These are phyloP conservation scores for Emydocephalus ijimae DNA, from an alignment of 2,113 vertebrate genomes.

Conservation along the genomic window DNA sequence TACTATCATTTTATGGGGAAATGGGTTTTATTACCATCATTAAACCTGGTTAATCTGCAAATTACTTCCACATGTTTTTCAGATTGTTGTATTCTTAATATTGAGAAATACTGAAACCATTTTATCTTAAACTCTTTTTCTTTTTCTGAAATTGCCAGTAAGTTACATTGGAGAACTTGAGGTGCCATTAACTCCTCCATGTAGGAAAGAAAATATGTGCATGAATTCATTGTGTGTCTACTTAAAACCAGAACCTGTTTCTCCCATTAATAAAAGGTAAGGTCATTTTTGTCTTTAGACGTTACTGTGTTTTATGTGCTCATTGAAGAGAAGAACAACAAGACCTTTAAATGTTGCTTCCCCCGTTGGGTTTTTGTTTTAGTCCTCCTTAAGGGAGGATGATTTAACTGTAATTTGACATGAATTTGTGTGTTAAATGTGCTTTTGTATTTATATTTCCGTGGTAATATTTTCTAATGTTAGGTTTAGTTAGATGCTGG, in stretches of 20 bases:
- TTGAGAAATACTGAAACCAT: slow-evolving; percentile 23
- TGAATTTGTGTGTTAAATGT: not conserved
- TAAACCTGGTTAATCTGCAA: not conserved
- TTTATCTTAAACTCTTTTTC: not conserved
- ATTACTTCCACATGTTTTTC: not conserved
- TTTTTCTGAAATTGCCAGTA: slow-evolving; percentile 41
- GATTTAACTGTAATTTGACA: not conserved
- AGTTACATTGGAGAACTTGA: slow-evolving; percentile 51
- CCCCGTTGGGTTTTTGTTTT: not conserved
- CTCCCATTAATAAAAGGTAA: slow-evolving; percentile 63
- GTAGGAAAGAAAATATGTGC: slow-evolving; percentile 39
- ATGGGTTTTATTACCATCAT: not conserved
- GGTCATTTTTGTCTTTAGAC: not conserved
- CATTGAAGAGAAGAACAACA: not conserved
- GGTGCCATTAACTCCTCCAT: slow-evolving; percentile 57
- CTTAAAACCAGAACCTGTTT: slow-evolving; percentile 61
- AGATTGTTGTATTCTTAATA: slow-evolving; percentile 35
- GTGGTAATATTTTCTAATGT: not conserved
- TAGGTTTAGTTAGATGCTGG: not conserved
- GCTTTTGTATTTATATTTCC: not conserved
- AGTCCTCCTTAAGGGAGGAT: not conserved
- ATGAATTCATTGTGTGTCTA: slow-evolving; percentile 38
- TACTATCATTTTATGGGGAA: not conserved
- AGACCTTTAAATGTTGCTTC: not conserved
- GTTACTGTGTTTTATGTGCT: not conserved